Evolutionary conservation across 2,888 invertebrate genomes (phyloP).

Genomic region (Noctua janthina): DNA sequence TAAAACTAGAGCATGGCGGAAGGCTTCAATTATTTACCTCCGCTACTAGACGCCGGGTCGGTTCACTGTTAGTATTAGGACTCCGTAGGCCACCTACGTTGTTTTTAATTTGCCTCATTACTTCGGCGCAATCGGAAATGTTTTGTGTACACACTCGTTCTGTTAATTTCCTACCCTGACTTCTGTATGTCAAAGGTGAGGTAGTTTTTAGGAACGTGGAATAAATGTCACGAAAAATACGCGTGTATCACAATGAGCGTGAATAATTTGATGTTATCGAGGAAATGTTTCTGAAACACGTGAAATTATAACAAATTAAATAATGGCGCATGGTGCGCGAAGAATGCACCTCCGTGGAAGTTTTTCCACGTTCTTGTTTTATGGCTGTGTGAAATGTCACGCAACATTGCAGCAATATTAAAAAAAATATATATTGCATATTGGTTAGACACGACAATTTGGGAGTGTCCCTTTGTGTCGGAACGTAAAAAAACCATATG

Average conservation of each 20-base stretch:
- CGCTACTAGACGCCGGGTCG: constrained; percentile 53
- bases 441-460: constrained; percentile 34
- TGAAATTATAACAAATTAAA: constrained; percentile 3
- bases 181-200: constrained; percentile 18
- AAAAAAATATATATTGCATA: constrained; percentile 37
- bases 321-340: constrained; percentile 1
- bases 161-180: constrained; percentile 7
- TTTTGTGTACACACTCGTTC: constrained; percentile 17
- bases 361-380: constrained; percentile 10
- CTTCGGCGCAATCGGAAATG: constrained; percentile 15
- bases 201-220: not conserved
- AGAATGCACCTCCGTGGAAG: constrained; percentile 5
- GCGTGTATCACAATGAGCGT: not conserved
- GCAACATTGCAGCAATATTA: constrained; percentile 9
- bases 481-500: constrained; percentile 40
- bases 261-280: constrained; percentile 12
- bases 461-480: constrained; percentile 21
- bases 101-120: constrained; percentile 37
- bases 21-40: constrained; percentile 76
- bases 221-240: constrained; percentile 12
- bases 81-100: constrained; percentile 33
- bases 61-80: constrained; percentile 46
- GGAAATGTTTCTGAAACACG: constrained; percentile 3
- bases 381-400: constrained; percentile 6
- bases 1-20: constrained; percentile 74